Base-by-base conservation (phyloP, 2,888 invertebrate genomes). In the Kryphioiulus occultus region DNA sequence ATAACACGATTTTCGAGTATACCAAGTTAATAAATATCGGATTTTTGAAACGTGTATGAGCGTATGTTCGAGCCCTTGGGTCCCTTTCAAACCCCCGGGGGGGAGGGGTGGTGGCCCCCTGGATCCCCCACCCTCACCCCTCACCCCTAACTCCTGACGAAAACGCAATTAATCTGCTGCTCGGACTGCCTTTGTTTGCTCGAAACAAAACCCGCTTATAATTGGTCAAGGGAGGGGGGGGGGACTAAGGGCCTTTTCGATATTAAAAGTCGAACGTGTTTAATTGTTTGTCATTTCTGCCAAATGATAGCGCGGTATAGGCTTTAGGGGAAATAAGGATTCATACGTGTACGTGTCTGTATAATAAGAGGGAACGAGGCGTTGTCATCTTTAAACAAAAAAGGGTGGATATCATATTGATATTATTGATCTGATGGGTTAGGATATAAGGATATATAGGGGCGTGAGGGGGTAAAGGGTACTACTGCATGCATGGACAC, bases 331-430 rank as follows among this genome's bases (percentile, higher is more conserved):
- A 53, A 19, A 19, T 53, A 12, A 47, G 35, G 35, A 35, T n/a
- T n/a, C n/a, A n/a, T n/a, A n/a, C n/a, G n/a, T n/a, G n/a, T n/a
- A n/a, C n/a, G 35, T 2, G 35, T 2, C 3, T 35, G 35, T 35
- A 1, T 53, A 53, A 53, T 53, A 53, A 19, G 19, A 53, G 53
- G 53, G 53, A 53, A 68, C 22, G 59, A 68, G 59, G 59, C 59
- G 59, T 68, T 68, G 59, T 3, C 59, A n/a, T 68, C 59, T 68
- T 68, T 68, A 22, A 68, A 68, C 59, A 68, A 68, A 68, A 68
- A 68, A 68, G 59, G 59, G 59, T 68, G 59, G 59, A 68, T 68
- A 68, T 68, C 59, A 53, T 53, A 53, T 53, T 53, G 59, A 68
- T 68, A 68, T 68, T 68, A 68, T 68, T 68, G 59, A n/a, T 2